Conservation (phyloP, 2,888 invertebrate genomes). For the Heterodera filipjevi region DNA sequence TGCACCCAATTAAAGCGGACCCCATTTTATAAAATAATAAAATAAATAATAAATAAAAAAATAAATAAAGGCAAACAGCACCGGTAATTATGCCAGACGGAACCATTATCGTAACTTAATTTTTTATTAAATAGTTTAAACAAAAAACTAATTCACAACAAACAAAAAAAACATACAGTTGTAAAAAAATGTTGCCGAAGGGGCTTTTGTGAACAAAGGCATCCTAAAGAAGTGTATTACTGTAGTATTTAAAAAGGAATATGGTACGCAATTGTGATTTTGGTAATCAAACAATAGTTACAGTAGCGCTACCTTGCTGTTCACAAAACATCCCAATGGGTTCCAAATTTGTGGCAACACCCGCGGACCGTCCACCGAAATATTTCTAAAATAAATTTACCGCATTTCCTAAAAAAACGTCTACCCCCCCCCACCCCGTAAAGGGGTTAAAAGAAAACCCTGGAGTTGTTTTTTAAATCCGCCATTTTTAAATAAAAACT, state of each 20-base stretch:
- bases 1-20: too few species aligned
- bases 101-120: slow-evolving; percentile 53
- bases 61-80: background rate
- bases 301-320: slow-evolving; percentile 58
- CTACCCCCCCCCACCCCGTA: too few species aligned
- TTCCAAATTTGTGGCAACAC: slow-evolving; percentile 63
- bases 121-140: too few species aligned
- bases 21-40: too few species aligned
- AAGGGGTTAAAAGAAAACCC: too few species aligned
- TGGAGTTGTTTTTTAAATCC: too few species aligned
- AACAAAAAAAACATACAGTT: slow-evolving; percentile 48
- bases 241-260: too few species aligned
- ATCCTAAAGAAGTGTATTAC: slow-evolving; percentile 24
- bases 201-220: slow-evolving; percentile 60
- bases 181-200: slow-evolving; percentile 64
- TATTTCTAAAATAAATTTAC: slow-evolving; percentile 52
- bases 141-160: too few species aligned
- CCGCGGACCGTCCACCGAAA: slow-evolving; percentile 62
- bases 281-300: slow-evolving; percentile 46
- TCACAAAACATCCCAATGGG: slow-evolving; percentile 64
- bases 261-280: too few species aligned
- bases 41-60: too few species aligned
- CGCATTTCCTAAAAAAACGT: too few species aligned
- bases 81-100: slow-evolving; percentile 65
- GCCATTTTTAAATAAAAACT: too few species aligned